Conservation (phyloP, 2,888 invertebrate genomes). For the Callyntrura sp. region DNA sequence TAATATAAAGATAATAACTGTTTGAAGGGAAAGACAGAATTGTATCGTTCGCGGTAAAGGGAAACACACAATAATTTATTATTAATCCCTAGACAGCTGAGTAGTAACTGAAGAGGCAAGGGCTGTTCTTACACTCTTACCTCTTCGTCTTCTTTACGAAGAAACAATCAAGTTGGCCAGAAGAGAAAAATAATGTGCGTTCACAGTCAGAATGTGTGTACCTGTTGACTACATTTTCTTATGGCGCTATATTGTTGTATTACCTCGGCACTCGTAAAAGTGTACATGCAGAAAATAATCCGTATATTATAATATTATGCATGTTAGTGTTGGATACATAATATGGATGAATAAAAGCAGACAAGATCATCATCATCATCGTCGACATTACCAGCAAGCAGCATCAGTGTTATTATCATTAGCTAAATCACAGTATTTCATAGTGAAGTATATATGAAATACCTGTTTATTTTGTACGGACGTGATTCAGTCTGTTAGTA, state of each 20-base stretch:
- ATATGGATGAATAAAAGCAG: conserved; percentile 44
- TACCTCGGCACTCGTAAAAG: not conserved
- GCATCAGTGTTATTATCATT: conserved; percentile 72
- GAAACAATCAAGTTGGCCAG: conserved; percentile 60
- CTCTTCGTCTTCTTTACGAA: conserved; percentile 46
- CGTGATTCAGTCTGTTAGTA: conserved; percentile 47
- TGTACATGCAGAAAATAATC: conserved; percentile 19
- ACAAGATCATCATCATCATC: conserved; percentile 67
- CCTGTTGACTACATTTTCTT: conserved; percentile 62
- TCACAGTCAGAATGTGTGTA: conserved; percentile 35
- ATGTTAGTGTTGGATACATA: not conserved
- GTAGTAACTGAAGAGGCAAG: conserved; percentile 70
- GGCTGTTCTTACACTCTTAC: conserved; percentile 48
- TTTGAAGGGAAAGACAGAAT: conserved; percentile 35
- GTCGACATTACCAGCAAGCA: conserved; percentile 41
- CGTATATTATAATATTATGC: not conserved
- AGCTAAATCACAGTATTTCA: conserved; percentile 67
- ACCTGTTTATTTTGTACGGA: conserved; percentile 61
- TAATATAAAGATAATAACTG: conserved; percentile 12
- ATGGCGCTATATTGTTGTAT: not conserved
- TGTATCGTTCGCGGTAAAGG: conserved; percentile 12
- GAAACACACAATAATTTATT: conserved; percentile 73
- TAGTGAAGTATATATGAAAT: conserved; percentile 56
- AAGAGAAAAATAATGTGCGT: conserved; percentile 65
- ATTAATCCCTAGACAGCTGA: conserved; percentile 75